Percentiles rank a stretch among this genome's conserved stretches.
These are phyloP conservation scores for Meteorus cinctellus DNA, from an alignment of 2,888 invertebrate species.

Conservation along the genomic window DNA sequence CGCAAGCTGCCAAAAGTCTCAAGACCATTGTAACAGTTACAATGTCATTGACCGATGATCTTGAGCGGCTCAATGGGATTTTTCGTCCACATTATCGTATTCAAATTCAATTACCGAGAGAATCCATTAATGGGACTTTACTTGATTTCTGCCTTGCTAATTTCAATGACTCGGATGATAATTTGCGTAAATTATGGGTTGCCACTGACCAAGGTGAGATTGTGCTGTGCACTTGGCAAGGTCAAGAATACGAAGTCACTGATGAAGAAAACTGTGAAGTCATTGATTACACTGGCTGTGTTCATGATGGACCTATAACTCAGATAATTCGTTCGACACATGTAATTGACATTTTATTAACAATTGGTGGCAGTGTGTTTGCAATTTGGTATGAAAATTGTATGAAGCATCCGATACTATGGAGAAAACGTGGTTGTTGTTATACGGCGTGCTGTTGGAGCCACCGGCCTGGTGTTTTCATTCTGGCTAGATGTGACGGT, in stretches of 20 bases:
- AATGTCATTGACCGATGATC: conserved; percentile 47
- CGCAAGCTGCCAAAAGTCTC: conserved; percentile 48
- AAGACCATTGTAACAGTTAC: conserved; percentile 45
- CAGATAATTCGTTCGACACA: conserved; percentile 79
- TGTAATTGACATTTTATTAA: conserved; percentile 79
- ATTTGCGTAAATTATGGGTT: conserved; percentile 55
- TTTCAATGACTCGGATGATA: conserved; percentile 30
- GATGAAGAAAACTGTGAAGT: conserved; percentile 75
- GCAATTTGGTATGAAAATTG: conserved; percentile 84
- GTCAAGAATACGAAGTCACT: conserved; percentile 78
- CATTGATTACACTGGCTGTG: conserved; percentile 66
- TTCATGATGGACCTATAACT: conserved; percentile 83
- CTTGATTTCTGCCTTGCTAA: conserved; percentile 52
- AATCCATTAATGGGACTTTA: conserved; percentile 44
- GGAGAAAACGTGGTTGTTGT: conserved; percentile 77
- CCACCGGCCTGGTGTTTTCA: conserved; percentile 80
- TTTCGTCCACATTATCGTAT: conserved; percentile 52
- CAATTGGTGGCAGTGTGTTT: conserved; percentile 84
- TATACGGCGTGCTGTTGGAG: conserved; percentile 85
- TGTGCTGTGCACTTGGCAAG: conserved; percentile 77
- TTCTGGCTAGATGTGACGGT: conserved; percentile 82
- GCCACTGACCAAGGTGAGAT: conserved; percentile 67
- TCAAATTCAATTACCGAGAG: conserved; percentile 42
- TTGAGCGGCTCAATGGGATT: conserved; percentile 67
- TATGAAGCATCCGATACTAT: conserved; percentile 77